Evolutionary conservation across 2,113 vertebrate genomes (phyloP).

Genomic region (Gymnarchus niloticus): DNA sequence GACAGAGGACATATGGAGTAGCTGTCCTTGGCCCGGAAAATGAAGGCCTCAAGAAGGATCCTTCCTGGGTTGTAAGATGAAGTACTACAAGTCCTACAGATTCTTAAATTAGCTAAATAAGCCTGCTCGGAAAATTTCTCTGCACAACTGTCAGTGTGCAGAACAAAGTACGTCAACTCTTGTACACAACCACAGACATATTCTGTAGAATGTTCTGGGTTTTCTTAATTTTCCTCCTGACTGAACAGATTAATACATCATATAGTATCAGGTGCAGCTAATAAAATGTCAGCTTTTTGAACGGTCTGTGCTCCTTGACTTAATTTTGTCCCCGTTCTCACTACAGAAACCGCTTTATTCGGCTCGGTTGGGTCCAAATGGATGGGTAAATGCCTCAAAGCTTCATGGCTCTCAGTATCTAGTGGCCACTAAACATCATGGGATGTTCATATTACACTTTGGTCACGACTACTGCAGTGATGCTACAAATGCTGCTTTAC

Average conservation of each 20-base stretch:
- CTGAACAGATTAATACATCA: not conserved
- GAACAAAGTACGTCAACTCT: not conserved
- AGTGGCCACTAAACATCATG: not conserved
- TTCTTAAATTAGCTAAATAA: no score
- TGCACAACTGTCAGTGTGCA: not conserved
- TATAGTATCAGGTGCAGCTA: not conserved
- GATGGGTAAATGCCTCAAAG: not conserved
- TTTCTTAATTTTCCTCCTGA: not conserved
- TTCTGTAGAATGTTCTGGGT: not conserved
- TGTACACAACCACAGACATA: not conserved
- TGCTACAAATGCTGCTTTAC: not conserved
- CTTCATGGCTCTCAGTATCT: no score
- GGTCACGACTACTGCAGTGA: not conserved
- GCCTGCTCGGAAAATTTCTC: not conserved
- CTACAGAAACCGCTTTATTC: not conserved
- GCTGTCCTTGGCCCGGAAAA: constrained; percentile 85
- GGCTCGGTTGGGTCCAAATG: not conserved
- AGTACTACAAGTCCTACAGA: not conserved
- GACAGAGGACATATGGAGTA: constrained; percentile 68
- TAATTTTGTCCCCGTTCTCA: not conserved
- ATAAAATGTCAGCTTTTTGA: not conserved
- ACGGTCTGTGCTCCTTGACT: not conserved
- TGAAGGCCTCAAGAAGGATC: constrained; percentile 72
- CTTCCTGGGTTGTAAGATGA: constrained; percentile 79
- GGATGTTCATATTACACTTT: not conserved